Evolutionary conservation across 1,140 invertebrate species (phyloP).

Genomic region (Drosophila nigrodunni): DNA sequence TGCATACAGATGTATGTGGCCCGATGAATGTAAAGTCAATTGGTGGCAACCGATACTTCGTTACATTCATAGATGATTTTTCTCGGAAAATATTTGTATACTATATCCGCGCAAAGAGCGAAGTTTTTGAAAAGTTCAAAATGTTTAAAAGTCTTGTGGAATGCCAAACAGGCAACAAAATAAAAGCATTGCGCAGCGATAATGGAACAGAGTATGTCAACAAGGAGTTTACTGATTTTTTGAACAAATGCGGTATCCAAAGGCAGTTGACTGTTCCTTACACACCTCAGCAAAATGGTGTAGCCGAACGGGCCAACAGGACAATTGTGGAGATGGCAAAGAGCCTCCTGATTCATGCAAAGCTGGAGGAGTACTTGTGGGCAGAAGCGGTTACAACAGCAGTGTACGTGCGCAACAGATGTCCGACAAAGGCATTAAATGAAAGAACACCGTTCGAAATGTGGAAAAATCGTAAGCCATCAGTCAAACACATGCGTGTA

Average conservation of each 20-base stretch:
- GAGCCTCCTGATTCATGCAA: constrained; percentile 3
- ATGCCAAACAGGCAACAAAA: constrained; percentile 1
- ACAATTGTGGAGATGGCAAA: constrained; percentile 4
- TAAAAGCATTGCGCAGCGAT: constrained; percentile 4
- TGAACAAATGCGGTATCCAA: no score
- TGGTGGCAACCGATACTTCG: no score
- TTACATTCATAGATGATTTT: neutral
- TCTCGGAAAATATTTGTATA: neutral
- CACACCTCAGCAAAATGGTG: constrained; percentile 12
- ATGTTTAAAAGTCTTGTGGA: constrained; percentile 6
- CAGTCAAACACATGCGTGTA: constrained; percentile 10
- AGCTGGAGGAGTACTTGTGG: constrained; percentile 10
- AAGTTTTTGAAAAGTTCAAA: constrained; percentile 16
- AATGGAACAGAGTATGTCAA: constrained; percentile 18
- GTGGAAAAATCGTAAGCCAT: constrained; percentile 6
- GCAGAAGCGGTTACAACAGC: constrained; percentile 3
- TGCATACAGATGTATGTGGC: no score
- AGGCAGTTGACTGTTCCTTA: constrained; percentile 12
- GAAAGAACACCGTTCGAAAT: constrained; percentile 1
- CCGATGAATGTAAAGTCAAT: no score
- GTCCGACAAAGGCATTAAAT: neutral
- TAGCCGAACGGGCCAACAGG: constrained; percentile 3
- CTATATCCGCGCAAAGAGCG: neutral
- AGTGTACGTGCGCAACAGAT: neutral
- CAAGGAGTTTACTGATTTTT: neutral